phyloP scores from a whole-genome alignment of 2,888 invertebrate species.

The Lepeophtheirus nordmannii region DNA sequence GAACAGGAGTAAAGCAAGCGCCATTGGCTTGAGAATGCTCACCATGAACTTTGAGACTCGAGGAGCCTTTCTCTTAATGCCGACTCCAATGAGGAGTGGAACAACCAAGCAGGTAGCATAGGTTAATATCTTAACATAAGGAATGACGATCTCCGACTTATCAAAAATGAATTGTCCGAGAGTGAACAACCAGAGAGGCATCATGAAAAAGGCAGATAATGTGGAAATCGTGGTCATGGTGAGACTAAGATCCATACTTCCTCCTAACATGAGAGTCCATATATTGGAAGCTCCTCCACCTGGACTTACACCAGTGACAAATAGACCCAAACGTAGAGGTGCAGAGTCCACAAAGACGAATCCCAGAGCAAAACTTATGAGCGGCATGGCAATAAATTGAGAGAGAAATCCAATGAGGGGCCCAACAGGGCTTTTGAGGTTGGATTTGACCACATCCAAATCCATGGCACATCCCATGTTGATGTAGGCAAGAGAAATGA shows the following conservation, averaged over 20 bases:
- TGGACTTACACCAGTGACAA: constrained; percentile 52
- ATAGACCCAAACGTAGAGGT: constrained; percentile 64
- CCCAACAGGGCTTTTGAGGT: constrained; percentile 54
- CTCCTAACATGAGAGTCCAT: constrained; percentile 78
- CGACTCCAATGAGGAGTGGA: constrained; percentile 53
- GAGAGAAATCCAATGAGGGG: constrained; percentile 59
- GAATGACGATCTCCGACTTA: constrained; percentile 53
- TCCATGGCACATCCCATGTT: constrained; percentile 82
- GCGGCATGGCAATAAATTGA: constrained; percentile 71
- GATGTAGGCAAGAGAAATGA: constrained; percentile 65
- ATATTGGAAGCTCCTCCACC: constrained; percentile 94
- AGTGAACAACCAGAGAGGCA: constrained; percentile 43
- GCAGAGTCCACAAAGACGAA: constrained; percentile 47
- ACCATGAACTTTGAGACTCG: constrained; percentile 52
- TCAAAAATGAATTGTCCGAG: constrained; percentile 59
- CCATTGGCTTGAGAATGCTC: constrained; percentile 66
- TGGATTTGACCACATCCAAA: constrained; percentile 49
- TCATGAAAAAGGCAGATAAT: constrained; percentile 51
- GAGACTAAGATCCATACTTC: constrained; percentile 79
- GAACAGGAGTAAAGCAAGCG: constrained; percentile 58
- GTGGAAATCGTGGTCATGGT: constrained; percentile 89
- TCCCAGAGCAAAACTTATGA: constrained; percentile 60
- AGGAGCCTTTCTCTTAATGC: constrained; percentile 27
- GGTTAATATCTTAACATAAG: constrained; percentile 56
- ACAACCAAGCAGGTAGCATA: constrained; percentile 59